Base-by-base conservation (phyloP, 2,113 vertebrate species). In the Calidris pugnax region DNA sequence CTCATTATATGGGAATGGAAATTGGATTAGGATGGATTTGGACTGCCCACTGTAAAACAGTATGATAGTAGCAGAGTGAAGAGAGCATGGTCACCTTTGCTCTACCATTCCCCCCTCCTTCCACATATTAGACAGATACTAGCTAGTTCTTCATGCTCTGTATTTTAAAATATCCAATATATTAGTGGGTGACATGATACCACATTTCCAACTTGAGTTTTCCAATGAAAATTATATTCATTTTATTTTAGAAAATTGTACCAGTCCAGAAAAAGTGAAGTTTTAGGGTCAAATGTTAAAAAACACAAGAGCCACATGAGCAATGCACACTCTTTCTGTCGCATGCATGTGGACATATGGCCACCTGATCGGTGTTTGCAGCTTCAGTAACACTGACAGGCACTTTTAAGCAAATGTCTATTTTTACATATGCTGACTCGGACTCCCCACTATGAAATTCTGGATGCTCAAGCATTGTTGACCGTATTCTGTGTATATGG, bases 261-360 rank as follows among this genome's bases (percentile, higher is more conserved):
- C 8, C 33, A 69, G 6, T 50, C 13, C 67, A 72, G 14, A 74
- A 59, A 21, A 71, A 71, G 13, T 71, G 22, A 66, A 43, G 8
- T 66, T 87, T 71, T 43, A 86, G 30, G 14, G 23, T 67, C 12
- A 77, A 63, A 39, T 85, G 41, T 57, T 62, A 22, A 69, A 60
- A 85, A 84, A 30, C 2, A 1, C 30, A 62, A 50, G 60, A 43
- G 39, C 21, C 12, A 32, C 10, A 14, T 24, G 45, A 82, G 8
- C 16, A 64, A 55, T 43, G 10, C 30, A 45, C 6, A 7, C 4
- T 60, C n/a, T 57, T 67, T 60, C 16, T 82, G 14, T 4, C 2
- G 2, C 20, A 18, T 10, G 28, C 27, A 50, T 0, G 0, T 11
- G 12, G 12, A 2, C 14, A 28, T 66, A 43, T 37, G 21, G 32